A percentile compares a stretch with the other conserved stretches of the same genome.
phyloP scores from a whole-genome alignment of 2,113 vertebrate species.

The Myrmecophaga tridactyla region DNA sequence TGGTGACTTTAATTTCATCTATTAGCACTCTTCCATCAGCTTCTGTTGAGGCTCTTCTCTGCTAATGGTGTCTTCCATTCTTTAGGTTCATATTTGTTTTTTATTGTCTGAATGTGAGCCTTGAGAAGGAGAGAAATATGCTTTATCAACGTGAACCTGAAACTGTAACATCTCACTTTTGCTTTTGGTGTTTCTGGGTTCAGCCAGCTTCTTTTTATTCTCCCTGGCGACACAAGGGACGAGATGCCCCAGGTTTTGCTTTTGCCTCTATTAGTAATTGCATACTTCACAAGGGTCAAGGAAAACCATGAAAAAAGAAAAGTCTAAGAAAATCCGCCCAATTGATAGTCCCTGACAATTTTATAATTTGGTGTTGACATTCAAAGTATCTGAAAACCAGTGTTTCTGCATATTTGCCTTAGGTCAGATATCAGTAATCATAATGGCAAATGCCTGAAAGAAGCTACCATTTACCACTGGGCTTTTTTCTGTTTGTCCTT shows the following conservation, averaged over 20 bases:
- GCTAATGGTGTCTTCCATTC: not conserved
- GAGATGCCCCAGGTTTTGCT: not conserved
- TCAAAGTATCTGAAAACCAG: not conserved
- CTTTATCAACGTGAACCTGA: not conserved
- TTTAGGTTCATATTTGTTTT: not conserved
- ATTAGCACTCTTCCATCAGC: not conserved
- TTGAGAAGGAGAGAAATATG: not conserved
- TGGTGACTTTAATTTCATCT: not conserved
- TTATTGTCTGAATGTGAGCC: not conserved
- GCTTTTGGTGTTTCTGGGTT: not conserved
- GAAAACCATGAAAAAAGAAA: not conserved
- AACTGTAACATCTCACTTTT: not conserved
- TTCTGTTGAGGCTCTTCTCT: not conserved
- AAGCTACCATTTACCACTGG: not conserved
- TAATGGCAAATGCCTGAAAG: not conserved
- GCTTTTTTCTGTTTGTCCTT: not conserved
- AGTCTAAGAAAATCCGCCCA: not conserved
- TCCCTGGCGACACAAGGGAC: not conserved
- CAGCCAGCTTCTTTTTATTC: not conserved
- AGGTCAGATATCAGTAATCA: not conserved
- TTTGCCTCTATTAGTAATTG: not conserved
- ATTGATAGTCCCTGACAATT: not conserved
- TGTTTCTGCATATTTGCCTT: constrained; percentile 28
- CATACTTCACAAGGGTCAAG: not conserved
- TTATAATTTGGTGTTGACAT: too few species aligned